Conservation (phyloP, 2,888 invertebrate genomes). For the Zaprionus bogoriensis region DNA sequence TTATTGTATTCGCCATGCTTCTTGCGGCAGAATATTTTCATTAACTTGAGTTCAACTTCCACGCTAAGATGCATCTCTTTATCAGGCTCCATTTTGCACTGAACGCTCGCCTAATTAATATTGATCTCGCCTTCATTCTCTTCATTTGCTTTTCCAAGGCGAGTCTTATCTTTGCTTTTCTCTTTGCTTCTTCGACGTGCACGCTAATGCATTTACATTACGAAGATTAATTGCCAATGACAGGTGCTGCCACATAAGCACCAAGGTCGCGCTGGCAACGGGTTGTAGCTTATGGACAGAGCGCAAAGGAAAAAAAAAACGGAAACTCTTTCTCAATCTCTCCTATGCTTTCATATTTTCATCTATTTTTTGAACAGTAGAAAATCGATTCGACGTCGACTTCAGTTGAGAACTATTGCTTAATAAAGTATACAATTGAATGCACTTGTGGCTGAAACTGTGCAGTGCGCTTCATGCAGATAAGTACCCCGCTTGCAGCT, state of each 20-base stretch:
- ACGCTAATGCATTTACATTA: constrained; percentile 61
- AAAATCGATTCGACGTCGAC: no score
- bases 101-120: constrained; percentile 54
- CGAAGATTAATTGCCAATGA: constrained; percentile 54
- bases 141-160: background rate
- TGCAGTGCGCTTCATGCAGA: no score
- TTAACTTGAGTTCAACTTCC: constrained; percentile 31
- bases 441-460: no score
- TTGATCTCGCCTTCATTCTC: constrained; percentile 41
- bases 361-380: no score
- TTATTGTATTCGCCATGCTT: constrained; percentile 42
- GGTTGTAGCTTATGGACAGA: no score
- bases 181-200: constrained; percentile 20
- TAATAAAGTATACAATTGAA: no score
- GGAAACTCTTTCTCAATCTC: no score
- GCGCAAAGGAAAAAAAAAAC: background rate
- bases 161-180: constrained; percentile 1
- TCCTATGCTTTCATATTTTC: no score
- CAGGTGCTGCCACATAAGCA: background rate
- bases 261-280: no score
- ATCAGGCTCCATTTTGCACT: constrained; percentile 31
- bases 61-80: constrained; percentile 42
- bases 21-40: constrained; percentile 33
- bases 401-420: no score
- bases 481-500: no score